Evolutionary conservation across 2,113 vertebrate species (phyloP), one percentile per base, ranked within the genome.

Genomic region (Nibea albiflora): DNA sequence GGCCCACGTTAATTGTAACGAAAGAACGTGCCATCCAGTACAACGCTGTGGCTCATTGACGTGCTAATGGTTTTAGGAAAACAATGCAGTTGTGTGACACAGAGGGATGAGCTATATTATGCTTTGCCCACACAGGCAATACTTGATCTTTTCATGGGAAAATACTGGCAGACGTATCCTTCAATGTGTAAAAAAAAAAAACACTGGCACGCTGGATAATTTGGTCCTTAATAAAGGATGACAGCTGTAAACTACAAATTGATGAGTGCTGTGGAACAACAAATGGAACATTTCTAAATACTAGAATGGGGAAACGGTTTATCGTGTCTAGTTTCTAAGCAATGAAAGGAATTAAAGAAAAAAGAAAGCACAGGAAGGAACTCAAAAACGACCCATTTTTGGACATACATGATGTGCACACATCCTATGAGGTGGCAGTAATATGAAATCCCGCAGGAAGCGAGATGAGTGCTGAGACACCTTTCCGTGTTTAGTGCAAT

Each of bases 401-500:
- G 42, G 28, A 69, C 52, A 54, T 19, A 14, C 19, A 20, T 10
- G 15, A 24, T 24, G 28, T 46, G 26, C 47, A 31, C 35, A 39
- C 10, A 17, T 22, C 63, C 47, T n/a, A 44, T 8, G 7, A 73
- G 17, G 47, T 53, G 42, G 54, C 53, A 62, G 61, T 72, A 53
- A 73, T 80, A 50, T n/a, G 10, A n/a, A 74, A 76, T 62, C 28
- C 70, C 57, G 8, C 24, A 60, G 24, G 0, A 0, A 64, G 53
- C 28, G 26, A 63, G 62, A 70, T 11, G 19, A 84, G 22, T 70
- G 58, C 46, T 2, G 9, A 61, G 64, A 61, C 75, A 56, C 26
- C 62, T 73, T 44, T 39, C 62, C 67, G 42, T 69, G 63, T 81
- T 81, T 58, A 73, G 58, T 81, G 50, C 52, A 54, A 54, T 16